Base-by-base conservation (phyloP, 2,797 vertebrate genomes). In the Eutrigla gurnardus region DNA sequence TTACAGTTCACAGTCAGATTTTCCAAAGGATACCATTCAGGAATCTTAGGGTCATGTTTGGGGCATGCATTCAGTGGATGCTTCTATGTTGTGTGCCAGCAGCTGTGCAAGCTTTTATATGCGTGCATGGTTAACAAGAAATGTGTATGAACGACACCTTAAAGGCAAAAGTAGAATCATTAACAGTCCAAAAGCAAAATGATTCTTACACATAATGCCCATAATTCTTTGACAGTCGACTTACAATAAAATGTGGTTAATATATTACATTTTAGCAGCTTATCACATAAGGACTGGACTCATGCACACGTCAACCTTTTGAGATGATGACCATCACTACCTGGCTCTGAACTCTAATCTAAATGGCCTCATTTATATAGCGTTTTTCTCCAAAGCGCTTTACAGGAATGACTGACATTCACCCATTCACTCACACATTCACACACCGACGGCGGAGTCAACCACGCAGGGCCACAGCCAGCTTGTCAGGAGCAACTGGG, bases 21-120 rank as follows among this genome's bases (percentile, higher is more conserved):
- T 94, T 92, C 91, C 90, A 86, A 72, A 90, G 86, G 90, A 93
- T 85, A 65, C 57, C 82, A 61, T 57, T 52, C 25, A 91, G 77
- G 85, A 90, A 90, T 92, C 86, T 75, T 32, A 25, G 73, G 88
- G 86, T 90, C 89, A 79, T 18, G 50, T 49, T 79, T n/a, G 39
- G 86, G 79, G 7, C 87, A 86, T 70, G 72, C 42, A 7, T 18
- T 70, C 55, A 69, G 50, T 66, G 67, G 62, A 86, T 66, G 53
- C 32, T 70, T 84, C 55, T 73, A 25, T 57, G 54, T 25, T 58
- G 45, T 39, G 43, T 60, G 46, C 77, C 49, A 74, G 39, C 46
- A 43, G 55, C n/a, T 70, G 37, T 68, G 53, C 9, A 52, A 65
- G 42, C 13, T 74, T 77, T 58, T 12, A 68, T 32, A 47, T 17